Evolutionary conservation across 2,888 invertebrate genomes (phyloP), one percentile per base, ranked within the genome.

Genomic region (Hybos culiciformis): DNA sequence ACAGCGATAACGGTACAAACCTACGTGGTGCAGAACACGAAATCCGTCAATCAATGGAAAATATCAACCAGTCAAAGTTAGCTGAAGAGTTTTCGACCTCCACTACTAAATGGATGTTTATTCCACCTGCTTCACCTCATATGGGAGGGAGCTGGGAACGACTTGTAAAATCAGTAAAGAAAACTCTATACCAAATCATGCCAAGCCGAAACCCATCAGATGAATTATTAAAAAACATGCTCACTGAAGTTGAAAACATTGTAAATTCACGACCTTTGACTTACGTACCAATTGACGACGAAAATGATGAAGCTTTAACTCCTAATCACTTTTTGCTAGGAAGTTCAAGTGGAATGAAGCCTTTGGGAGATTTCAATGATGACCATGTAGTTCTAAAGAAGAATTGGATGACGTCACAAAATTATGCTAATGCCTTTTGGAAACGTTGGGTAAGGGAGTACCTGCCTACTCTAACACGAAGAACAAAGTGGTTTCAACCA

Each of bases 321-420:
- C 50, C 50, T 5, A 53, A 53, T 21, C 52, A 53, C 39, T 51
- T 54, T 36, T 37, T 53, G 15, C n/a, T 45, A 15, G 42, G 43
- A 3, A 32, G 37, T 3, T 45, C 48, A 36, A 42, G 34, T 32
- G 46, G 44, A 11, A n/a, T 23, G 2, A 41, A 41, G 32, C 29
- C 41, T 12, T 15, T 32, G 11, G 43, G 43, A 7, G 14, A 8
- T 14, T 31, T 40, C 3, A 37, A 2, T 3, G 44, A 44, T 11
- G 42, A 47, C 5, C 32, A 19, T 7, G 18, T 36, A 8, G 4
- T 38, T 3, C n/a, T 45, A n/a, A 18, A 24, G n/a, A 40, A 24
- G 9, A 45, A 45, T 17, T 45, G 37, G 39, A 12, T 42, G 11
- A 34, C 17, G 18, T 32, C 36, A 20, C 45, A 48, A 36, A 9